Percentiles rank a stretch among this genome's conserved stretches.
phyloP scores from a whole-genome alignment of 1,140 invertebrate genomes.

The Zeugodacus cucurbitae region DNA sequence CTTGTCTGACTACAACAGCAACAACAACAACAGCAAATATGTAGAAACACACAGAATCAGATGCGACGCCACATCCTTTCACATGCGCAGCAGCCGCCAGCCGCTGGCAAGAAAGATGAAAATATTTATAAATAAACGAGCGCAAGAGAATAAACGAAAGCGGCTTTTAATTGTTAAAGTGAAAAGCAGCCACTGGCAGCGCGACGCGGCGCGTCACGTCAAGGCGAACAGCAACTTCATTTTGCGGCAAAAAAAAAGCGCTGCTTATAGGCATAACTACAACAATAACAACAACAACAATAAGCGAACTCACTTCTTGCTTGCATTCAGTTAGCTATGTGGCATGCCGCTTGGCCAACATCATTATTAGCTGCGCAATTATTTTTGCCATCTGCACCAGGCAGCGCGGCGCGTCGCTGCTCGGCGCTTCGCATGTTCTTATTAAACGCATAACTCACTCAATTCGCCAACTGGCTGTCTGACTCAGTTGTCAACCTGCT shows the following conservation, averaged over 20 bases:
- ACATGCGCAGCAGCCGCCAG: neutral
- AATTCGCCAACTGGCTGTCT: neutral
- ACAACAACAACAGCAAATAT: neutral
- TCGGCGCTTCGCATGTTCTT: neutral
- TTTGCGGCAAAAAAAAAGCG: neutral
- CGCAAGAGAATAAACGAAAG: constrained; percentile 29
- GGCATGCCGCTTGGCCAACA: neutral
- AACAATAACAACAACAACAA: neutral
- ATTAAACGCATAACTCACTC: constrained; percentile 29
- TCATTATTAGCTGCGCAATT: neutral
- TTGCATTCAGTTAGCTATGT: too few relatives aligned
- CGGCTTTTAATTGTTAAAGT: constrained; percentile 32
- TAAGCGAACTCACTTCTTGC: too few relatives aligned
- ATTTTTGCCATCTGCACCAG: neutral
- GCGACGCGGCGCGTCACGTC: neutral
- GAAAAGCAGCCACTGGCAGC: neutral
- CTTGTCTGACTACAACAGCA: neutral
- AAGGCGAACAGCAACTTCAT: constrained; percentile 23
- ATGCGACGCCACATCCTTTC: constrained; percentile 4
- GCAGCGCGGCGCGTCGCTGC: neutral
- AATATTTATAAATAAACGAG: constrained; percentile 32
- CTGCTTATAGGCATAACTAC: constrained; percentile 13
- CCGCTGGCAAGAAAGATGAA: neutral
- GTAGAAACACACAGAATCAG: neutral
- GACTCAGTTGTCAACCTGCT: neutral